These are phyloP conservation scores for Rattus norvegicus DNA, from an alignment of 2,113 vertebrate species.

Conservation along the genomic window GRCr8 NC_086027.1:73658501-73659000, in stretches of 20 bases:
- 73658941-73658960: background rate
- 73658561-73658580: background rate
- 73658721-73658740: conserved; percentile 81
- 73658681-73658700: conserved; percentile 37
- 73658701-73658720: conserved; percentile 65
- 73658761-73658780: conserved; percentile 57
- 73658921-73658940: background rate
- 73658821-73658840: conserved; percentile 68
- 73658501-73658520: background rate
- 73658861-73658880: conserved; percentile 57
- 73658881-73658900: conserved; percentile 62
- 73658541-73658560: background rate
- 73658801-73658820: conserved; percentile 61
- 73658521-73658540: background rate
- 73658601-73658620: conserved; percentile 18
- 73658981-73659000: background rate
- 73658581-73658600: background rate
- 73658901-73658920: background rate
- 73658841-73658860: conserved; percentile 69
- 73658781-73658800: background rate
- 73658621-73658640: conserved; percentile 41
- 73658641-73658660: conserved; percentile 24
- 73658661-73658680: conserved; percentile 84
- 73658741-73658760: conserved; percentile 51
- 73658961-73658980: background rate